Base-by-base conservation (phyloP, 2,797 vertebrate species). In the Merluccius polli region DNA sequence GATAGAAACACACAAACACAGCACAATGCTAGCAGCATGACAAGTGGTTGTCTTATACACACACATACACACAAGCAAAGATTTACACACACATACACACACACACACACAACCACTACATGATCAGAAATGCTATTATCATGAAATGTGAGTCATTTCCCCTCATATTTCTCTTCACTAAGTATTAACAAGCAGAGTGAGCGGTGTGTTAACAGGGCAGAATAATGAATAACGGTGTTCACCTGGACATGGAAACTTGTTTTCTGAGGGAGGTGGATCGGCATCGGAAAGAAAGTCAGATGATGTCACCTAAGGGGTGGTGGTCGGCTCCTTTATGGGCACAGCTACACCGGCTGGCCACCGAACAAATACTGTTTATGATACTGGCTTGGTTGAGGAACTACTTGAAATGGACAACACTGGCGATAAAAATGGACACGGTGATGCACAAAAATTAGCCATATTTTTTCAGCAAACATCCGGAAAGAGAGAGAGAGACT, bases 401-500 rank as follows among this genome's bases (percentile, higher is more conserved):
- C n/a, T 10, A 27, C 59, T 63, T 27, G 0, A 24, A 63, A 63
- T 59, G 41, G 41, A 44, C 41, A 35, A 18, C 44, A 48, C 13
- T 21, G 44, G 16, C 44, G 4, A 52, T 21, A 52, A 13, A 21
- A 52, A 52, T 52, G 24, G 59, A 59, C 21, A 24, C 52, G 52
- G 52, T 21, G 8, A 24, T 59, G 52, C 18, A 59, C 21, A 59
- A 59, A 59, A 3, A 35, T 35, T 59, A 59, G 52, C 52, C 16
- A 48, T 48, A 18, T 15, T 59, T 59, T 24, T n/a, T n/a, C 21
- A 15, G 29, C 24, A 68, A 68, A 68, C 65, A 68, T 30, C 65
- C 29, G 63, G n/a, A 65, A 29, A 65, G 63, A 68, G 15, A 30
- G 65, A 68, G 77, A 77, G 81, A 86, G 48, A 59, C 48, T 59